These are phyloP conservation scores for Furnarius figulus DNA, from an alignment of 2,113 vertebrate species.

Conservation along the genomic window DNA sequence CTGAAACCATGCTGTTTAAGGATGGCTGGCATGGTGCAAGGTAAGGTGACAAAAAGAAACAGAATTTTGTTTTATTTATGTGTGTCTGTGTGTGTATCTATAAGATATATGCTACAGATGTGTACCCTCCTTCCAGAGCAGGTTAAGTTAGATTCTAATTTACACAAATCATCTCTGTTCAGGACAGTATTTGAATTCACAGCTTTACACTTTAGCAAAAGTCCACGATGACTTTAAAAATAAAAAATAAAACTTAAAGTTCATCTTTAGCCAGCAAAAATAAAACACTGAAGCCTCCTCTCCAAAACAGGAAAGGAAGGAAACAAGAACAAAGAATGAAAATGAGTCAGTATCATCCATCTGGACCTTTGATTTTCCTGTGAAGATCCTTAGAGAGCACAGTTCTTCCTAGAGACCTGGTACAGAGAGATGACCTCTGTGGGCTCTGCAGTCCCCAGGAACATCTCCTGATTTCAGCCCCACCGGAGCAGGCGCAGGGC, in stretches of 20 bases:
- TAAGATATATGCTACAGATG: not conserved
- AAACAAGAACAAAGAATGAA: not conserved
- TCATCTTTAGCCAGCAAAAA: not conserved
- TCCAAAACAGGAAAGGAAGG: not conserved
- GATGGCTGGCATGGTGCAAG: not conserved
- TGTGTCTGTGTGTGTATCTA: rapidly evolving
- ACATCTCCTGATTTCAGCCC: not conserved
- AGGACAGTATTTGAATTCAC: not conserved
- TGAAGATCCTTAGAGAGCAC: not conserved
- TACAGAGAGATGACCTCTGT: not conserved
- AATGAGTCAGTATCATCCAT: not conserved
- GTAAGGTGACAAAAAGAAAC: not conserved
- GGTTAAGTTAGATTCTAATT: not conserved
- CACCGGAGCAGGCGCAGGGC: not conserved
- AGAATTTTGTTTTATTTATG: not conserved
- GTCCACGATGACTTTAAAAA: not conserved
- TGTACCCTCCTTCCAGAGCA: not conserved
- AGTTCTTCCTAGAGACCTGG: not conserved
- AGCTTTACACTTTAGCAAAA: not conserved
- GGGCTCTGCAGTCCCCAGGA: not conserved
- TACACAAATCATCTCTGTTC: not conserved
- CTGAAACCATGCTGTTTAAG: not conserved
- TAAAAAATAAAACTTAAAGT: not conserved
- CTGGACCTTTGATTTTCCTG: not conserved
- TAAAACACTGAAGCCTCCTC: not conserved